Evolutionary conservation across 2,797 vertebrate species (phyloP).

Genomic region (Rhinoraja longicauda): DNA sequence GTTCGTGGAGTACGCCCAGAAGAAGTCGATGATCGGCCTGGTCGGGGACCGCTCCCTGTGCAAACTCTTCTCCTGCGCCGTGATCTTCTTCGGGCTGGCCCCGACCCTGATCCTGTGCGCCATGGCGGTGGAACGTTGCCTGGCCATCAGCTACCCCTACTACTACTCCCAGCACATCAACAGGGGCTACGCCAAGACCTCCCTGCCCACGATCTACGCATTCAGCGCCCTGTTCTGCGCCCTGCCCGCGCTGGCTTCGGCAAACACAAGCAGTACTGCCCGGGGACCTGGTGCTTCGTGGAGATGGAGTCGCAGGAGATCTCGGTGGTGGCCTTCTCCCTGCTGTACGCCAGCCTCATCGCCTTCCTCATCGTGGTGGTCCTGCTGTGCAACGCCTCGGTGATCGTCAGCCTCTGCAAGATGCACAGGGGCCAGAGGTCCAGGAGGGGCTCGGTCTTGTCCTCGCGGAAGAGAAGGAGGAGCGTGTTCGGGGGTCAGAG

Average conservation of each 20-base stretch:
- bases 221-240: constrained; percentile 69
- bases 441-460: constrained; percentile 59
- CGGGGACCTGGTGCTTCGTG: constrained; percentile 85
- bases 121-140: constrained; percentile 82
- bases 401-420: constrained; percentile 73
- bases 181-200: constrained; percentile 61
- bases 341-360: constrained; percentile 71
- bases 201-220: constrained; percentile 63
- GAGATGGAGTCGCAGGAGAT: constrained; percentile 54
- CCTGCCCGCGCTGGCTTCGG: constrained; percentile 67
- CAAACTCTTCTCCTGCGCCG: constrained; percentile 69
- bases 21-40: constrained; percentile 60
- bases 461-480: constrained; percentile 53
- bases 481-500: constrained; percentile 63
- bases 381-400: constrained; percentile 73
- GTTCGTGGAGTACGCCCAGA: constrained; percentile 70
- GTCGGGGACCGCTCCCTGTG: constrained; percentile 57
- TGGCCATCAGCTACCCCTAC: constrained; percentile 82
- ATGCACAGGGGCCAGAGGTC: constrained; percentile 73
- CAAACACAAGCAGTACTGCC: constrained; percentile 75
- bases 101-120: constrained; percentile 75
- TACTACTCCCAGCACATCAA: constrained; percentile 69
- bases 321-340: constrained; percentile 65
- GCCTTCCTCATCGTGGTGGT: constrained; percentile 70
- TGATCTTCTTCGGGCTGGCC: constrained; percentile 80